Percentiles rank a stretch among this genome's conserved stretches.
Evolutionary conservation across 2,797 vertebrate genomes (phyloP).

Genomic region (Gymnoscopelus braueri): DNA sequence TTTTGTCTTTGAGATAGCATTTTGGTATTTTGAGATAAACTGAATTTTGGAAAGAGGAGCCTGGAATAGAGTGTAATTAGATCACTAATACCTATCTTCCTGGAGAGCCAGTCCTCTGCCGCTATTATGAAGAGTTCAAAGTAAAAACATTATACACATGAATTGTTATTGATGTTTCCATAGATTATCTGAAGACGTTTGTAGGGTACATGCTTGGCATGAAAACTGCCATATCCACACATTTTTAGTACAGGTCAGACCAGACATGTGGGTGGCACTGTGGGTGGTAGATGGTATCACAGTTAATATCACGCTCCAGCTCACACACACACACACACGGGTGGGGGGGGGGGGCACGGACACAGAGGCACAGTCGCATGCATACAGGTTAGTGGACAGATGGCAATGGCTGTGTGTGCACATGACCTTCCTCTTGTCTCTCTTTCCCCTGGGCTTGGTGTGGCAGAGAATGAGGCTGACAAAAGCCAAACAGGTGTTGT

Average conservation of each 20-base stretch:
- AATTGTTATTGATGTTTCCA: neutral
- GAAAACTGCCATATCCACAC: conserved; percentile 45
- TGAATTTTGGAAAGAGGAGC: neutral
- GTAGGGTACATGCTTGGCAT: conserved; percentile 16
- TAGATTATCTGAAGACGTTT: conserved; percentile 33
- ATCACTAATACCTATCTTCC: too few species aligned
- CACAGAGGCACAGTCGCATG: neutral
- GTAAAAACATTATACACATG: neutral
- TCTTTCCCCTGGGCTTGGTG: conserved; percentile 56
- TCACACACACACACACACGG: neutral
- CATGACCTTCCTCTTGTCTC: conserved; percentile 46
- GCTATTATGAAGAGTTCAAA: neutral
- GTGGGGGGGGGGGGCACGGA: too few species aligned
- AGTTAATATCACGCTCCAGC: conserved; percentile 4
- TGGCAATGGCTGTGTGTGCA: conserved; percentile 56
- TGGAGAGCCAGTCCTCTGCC: too few species aligned
- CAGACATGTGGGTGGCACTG: conserved; percentile 42
- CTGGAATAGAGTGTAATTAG: too few species aligned
- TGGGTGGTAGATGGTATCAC: conserved; percentile 15
- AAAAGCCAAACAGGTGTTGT: conserved; percentile 54
- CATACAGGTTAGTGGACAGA: conserved; percentile 53
- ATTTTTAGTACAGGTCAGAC: conserved; percentile 26
- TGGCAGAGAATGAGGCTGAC: conserved; percentile 47
- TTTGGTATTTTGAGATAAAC: neutral
- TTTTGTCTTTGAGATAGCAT: neutral